Evolutionary conservation across 2,797 vertebrate species (phyloP), one percentile per base, ranked within the genome.

Genomic region (Ciconia nigra): DNA sequence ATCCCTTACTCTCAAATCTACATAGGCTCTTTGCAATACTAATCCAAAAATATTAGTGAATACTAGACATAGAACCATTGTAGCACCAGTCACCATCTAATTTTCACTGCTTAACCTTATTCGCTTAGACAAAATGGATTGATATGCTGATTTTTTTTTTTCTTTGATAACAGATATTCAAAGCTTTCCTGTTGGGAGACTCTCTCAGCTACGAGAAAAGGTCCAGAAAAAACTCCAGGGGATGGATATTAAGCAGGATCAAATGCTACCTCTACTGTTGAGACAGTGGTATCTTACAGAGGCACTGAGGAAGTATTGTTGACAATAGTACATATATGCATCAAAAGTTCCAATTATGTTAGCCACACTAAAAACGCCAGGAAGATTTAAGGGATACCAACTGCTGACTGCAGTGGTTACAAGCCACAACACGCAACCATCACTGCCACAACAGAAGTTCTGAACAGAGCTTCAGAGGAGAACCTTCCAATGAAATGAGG

Each of bases 281-380:
- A 71, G 62, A 44, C 70, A 92, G 31, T 3, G 18, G 10, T 7
- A 55, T 52, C 4, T 2, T 28, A 42, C 20, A 63, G 52, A 59
- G 51, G 37, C 42, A 21, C 25, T 7, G 20, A 82, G 73, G 33
- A 69, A 47, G 24, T 31, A 18, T 8, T 63, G n/a, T 1, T 62
- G 66, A 42, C n/a, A 67, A 39, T 2, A 66, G 44, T 1, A 26
- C 9, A 22, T 5, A 33, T 1, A 17, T 2, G 1, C 35, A 76
- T 31, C 67, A 47, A 7, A 83, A 58, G 24, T 22, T 72, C 58
- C 74, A 65, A 13, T 41, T 77, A 49, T 7, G 7, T 74, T 17
- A 73, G 57, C 52, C 83, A 87, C n/a, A 9, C 61, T 52, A 15
- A 52, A 71, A 82, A 17, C 5, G 5, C 46, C 28, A 8, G 20